Evolutionary conservation across 2,113 vertebrate genomes (phyloP), one percentile per base, ranked within the genome.

Genomic region (Polypterus senegalus): DNA sequence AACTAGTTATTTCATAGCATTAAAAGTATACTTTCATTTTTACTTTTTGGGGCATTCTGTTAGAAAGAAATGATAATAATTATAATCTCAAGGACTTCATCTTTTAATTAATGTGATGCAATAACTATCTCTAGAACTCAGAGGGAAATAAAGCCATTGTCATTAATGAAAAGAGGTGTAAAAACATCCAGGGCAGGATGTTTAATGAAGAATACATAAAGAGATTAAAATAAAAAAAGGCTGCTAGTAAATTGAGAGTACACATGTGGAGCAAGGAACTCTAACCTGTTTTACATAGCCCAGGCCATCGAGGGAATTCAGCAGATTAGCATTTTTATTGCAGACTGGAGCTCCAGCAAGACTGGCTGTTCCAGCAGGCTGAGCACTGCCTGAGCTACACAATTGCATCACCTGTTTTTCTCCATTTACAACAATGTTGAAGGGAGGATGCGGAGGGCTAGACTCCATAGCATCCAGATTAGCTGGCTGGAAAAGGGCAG

Each of bases 271-370:
- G 71, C 61, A 45, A 57, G 56, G 66, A 70, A 72, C 71, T 72
- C 71, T 73, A 76, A 71, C 74, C 71, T 76, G 74, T 76, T 73
- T 73, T 72, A 70, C 74, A 76, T 76, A 67, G 71, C 66, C 65
- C 62, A 52, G 7, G 73, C 65, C 63, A 69, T 59, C 74, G 60
- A 60, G 73, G 74, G 74, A 70, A 73, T 72, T 64, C 64, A 55
- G 63, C 61, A 65, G 68, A 76, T 76, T 76, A 73, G 71, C 74
- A 76, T 76, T 76, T 76, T 73, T 76, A 76, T 76, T 73, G 70
- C 65, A 45, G 66, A 53, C 66, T 57, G 56, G 59, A 70, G 63
- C 54, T 60, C 54, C 59, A 53, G 64, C 7, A 66, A 64, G 56
- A 49, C 61, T 47, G 48, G 58, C 48, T 58, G 56, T 54, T 58